Conservation (phyloP, 2,888 invertebrate genomes). For the Mimachlamys varia region DNA sequence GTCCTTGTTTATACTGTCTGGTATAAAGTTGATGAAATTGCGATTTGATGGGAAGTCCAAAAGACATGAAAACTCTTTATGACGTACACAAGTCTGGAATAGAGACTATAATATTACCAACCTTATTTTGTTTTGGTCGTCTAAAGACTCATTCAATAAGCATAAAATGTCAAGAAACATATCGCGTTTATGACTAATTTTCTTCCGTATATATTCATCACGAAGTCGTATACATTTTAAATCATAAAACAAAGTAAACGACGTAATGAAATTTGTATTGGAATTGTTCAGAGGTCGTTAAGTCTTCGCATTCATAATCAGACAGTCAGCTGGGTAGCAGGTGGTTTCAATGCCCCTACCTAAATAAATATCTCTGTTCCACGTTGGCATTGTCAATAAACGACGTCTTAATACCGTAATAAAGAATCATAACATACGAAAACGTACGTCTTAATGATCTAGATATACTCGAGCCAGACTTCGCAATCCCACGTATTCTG, state of each 20-base stretch:
- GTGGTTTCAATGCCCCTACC: neutral
- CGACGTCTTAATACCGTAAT: neutral
- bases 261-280: neutral
- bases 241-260: neutral
- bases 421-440: neutral
- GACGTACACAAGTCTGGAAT: neutral
- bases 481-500: neutral
- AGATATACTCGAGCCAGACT: neutral
- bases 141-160: neutral
- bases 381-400: neutral
- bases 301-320: neutral
- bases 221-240: neutral
- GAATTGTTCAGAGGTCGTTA: neutral
- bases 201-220: neutral
- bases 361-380: neutral
- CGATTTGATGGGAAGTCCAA: neutral
- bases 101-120: neutral
- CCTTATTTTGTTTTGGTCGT: neutral
- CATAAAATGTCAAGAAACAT: slow-evolving; percentile 7
- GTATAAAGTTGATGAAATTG: neutral
- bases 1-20: neutral
- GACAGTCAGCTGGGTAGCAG: neutral
- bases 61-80: neutral
- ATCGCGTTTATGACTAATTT: neutral
- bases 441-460: neutral